Conservation (phyloP, 2,888 invertebrate genomes). For the Hofmannophila pseudospretella region DNA sequence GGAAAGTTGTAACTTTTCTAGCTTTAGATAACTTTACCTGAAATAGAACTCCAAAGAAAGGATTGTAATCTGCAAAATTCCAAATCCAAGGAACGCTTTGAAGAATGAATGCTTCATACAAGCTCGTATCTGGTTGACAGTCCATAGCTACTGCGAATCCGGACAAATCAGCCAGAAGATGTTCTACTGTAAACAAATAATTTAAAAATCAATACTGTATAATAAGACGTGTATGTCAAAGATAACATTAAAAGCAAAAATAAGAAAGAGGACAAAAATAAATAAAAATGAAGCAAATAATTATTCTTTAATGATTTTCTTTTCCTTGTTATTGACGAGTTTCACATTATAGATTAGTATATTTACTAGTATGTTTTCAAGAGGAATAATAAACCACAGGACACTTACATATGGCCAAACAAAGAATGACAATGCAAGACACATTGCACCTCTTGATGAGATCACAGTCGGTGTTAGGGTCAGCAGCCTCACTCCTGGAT, state of each 20-base stretch:
- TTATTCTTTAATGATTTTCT: too few species aligned
- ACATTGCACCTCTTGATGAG: constrained; percentile 37
- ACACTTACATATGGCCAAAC: constrained; percentile 39
- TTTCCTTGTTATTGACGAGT: too few species aligned
- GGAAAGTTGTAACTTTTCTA: too few species aligned
- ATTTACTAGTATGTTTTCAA: too few species aligned
- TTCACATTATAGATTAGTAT: too few species aligned
- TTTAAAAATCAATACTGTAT: too few species aligned
- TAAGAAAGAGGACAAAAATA: too few species aligned
- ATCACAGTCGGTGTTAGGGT: constrained; percentile 35
- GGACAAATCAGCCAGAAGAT: constrained; percentile 34
- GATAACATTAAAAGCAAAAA: too few species aligned
- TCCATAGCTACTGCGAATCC: constrained; percentile 30
- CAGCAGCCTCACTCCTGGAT: constrained; percentile 32
- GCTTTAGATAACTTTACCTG: too few species aligned
- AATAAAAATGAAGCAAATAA: too few species aligned
- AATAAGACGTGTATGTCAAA: too few species aligned
- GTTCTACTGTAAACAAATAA: constrained; percentile 35
- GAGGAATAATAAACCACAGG: too few species aligned
- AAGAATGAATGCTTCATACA: constrained; percentile 31
- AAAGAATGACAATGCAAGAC: constrained; percentile 30
- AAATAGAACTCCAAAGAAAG: constrained; percentile 23
- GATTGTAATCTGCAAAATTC: constrained; percentile 29
- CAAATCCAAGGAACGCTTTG: constrained; percentile 37
- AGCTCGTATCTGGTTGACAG: constrained; percentile 28